These are phyloP conservation scores for Mobula hypostoma DNA, from an alignment of 2,113 vertebrate genomes.

Conservation along the genomic window DNA sequence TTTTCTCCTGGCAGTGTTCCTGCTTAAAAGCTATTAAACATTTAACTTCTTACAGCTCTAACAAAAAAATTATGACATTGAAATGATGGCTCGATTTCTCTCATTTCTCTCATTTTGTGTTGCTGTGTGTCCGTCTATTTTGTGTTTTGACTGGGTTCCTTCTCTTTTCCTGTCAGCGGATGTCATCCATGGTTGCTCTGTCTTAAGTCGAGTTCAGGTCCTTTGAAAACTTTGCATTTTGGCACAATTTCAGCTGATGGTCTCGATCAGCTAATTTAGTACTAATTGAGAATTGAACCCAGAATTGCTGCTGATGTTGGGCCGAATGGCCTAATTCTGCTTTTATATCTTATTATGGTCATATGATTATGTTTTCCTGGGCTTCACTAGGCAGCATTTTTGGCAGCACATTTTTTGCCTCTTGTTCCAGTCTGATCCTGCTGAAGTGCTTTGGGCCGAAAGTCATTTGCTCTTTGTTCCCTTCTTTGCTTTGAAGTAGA, in stretches of 20 bases:
- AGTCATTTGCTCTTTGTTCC: not conserved
- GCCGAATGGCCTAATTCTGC: too few relatives aligned
- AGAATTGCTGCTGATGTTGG: not conserved
- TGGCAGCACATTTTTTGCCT: not conserved
- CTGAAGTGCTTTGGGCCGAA: not conserved
- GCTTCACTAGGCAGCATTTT: not conserved
- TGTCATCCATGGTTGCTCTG: not conserved
- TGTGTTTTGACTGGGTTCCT: not conserved
- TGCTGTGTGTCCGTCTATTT: not conserved
- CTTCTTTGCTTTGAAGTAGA: not conserved
- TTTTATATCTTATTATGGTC: too few relatives aligned
- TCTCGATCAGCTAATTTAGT: not conserved
- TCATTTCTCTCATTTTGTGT: not conserved
- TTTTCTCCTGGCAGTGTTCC: not conserved
- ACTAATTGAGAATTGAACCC: not conserved
- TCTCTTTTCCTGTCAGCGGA: not conserved
- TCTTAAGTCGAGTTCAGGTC: not conserved
- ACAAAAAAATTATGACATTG: not conserved
- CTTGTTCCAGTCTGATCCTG: not conserved
- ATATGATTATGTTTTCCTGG: not conserved
- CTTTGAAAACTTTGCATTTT: not conserved
- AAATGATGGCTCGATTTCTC: not conserved
- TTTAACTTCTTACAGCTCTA: not conserved
- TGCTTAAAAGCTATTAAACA: not conserved
- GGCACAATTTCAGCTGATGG: too few relatives aligned